Conservation (phyloP, 2,797 vertebrate species). For the Sebastes hopkinsi region DNA sequence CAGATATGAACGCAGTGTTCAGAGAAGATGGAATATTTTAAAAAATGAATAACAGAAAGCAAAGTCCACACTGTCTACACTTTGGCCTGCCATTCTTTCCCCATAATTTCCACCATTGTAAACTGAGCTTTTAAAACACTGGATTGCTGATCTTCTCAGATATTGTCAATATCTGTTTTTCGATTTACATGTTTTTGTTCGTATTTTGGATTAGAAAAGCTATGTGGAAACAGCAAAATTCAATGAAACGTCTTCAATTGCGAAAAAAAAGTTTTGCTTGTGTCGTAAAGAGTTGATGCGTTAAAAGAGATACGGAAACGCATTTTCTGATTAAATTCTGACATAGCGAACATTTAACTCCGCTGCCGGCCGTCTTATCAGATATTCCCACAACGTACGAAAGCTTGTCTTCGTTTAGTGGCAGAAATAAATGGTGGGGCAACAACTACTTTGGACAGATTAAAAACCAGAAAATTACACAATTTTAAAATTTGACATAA, state of each 20-base stretch:
- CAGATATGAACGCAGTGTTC: background rate
- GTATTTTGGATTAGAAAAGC: background rate
- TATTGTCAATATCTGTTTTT: background rate
- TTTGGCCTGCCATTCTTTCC: background rate
- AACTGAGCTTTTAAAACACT: background rate
- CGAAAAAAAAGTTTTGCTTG: too few relatives aligned
- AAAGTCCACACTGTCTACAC: background rate
- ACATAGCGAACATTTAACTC: too few relatives aligned
- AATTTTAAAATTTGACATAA: too few relatives aligned
- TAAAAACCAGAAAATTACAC: too few relatives aligned
- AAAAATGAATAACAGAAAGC: background rate
- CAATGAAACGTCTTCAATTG: too few relatives aligned
- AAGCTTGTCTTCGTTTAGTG: too few relatives aligned
- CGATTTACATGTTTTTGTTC: background rate
- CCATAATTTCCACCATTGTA: background rate
- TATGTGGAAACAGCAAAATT: background rate
- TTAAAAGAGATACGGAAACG: background rate
- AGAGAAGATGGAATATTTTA: background rate
- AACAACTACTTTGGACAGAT: too few relatives aligned
- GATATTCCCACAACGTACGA: too few relatives aligned
- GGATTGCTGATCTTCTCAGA: background rate
- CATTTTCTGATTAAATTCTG: too few relatives aligned
- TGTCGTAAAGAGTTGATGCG: too few relatives aligned
- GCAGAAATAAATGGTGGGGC: too few relatives aligned
- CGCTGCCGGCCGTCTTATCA: accelerated